Percentiles rank a stretch among this genome's conserved stretches.
phyloP scores from a whole-genome alignment of 2,113 vertebrate genomes.

The Balaenoptera acutorostrata region DNA sequence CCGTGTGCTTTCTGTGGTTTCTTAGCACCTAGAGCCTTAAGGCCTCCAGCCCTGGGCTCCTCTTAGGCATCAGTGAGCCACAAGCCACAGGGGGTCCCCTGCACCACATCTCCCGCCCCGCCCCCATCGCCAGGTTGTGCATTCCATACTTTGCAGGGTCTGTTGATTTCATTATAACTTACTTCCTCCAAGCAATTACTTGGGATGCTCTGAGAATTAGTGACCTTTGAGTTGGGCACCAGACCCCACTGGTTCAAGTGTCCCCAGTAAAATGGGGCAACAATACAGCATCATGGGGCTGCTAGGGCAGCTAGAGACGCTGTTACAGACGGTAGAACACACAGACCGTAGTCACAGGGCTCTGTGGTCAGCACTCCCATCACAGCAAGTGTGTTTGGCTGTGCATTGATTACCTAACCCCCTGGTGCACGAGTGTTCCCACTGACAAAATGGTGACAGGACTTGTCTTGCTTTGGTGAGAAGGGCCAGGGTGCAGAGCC shows the following conservation, averaged over 20 bases:
- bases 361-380: background rate
- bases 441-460: too few species aligned
- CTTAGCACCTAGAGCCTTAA: background rate
- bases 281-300: fast-evolving
- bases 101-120: fast-evolving
- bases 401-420: fast-evolving
- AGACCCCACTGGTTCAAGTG: background rate
- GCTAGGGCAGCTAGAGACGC: background rate
- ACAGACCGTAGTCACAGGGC: fast-evolving
- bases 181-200: background rate
- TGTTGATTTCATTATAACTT: background rate
- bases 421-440: background rate
- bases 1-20: background rate
- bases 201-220: background rate
- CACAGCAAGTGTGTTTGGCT: background rate
- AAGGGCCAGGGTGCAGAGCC: too few species aligned
- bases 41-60: background rate
- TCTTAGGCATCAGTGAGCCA: background rate
- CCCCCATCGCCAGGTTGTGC: background rate
- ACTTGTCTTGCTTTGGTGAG: background rate
- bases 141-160: background rate
- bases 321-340: background rate
- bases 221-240: background rate
- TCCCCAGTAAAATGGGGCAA: background rate
- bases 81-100: background rate